A percentile compares a stretch with the other conserved stretches of the same genome.
These are phyloP conservation scores for Lepus townsendii DNA, from an alignment of 2,797 vertebrate species.

Conservation along the genomic window DNA sequence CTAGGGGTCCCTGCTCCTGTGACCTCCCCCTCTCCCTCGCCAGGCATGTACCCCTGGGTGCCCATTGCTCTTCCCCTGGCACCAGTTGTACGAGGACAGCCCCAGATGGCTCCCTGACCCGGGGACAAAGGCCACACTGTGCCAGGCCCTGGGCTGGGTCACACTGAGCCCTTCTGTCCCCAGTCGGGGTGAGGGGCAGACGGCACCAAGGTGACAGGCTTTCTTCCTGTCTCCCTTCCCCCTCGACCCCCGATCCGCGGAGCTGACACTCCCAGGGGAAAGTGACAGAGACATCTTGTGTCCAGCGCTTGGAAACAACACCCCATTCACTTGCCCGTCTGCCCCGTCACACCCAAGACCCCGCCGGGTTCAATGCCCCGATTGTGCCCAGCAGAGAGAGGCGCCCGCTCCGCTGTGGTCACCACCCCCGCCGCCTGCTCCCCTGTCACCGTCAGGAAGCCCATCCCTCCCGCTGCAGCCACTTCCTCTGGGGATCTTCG, in stretches of 20 bases:
- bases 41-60: not conserved
- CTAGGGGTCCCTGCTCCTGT: not conserved
- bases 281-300: constrained; percentile 81
- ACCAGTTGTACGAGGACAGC: constrained; percentile 78
- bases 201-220: constrained; percentile 80
- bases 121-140: constrained; percentile 83
- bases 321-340: constrained; percentile 67
- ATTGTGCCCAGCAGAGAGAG: constrained; percentile 73
- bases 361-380: constrained; percentile 71
- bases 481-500: constrained; percentile 59
- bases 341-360: constrained; percentile 77
- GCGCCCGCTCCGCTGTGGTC: constrained; percentile 7
- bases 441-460: constrained; percentile 66
- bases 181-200: constrained; percentile 68
- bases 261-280: constrained; percentile 74
- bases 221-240: constrained; percentile 72
- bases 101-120: constrained; percentile 79
- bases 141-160: constrained; percentile 69
- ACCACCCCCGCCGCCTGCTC: constrained; percentile 65
- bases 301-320: constrained; percentile 73
- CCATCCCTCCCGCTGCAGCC: not conserved
- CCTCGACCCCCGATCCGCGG: constrained; percentile 60
- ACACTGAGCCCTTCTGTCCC: constrained; percentile 82
- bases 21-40: not conserved
- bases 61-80: constrained; percentile 71